Evolutionary conservation across 1,140 invertebrate species (phyloP), one percentile per base, ranked within the genome.

Genomic region (Sitodiplosis mosellana): DNA sequence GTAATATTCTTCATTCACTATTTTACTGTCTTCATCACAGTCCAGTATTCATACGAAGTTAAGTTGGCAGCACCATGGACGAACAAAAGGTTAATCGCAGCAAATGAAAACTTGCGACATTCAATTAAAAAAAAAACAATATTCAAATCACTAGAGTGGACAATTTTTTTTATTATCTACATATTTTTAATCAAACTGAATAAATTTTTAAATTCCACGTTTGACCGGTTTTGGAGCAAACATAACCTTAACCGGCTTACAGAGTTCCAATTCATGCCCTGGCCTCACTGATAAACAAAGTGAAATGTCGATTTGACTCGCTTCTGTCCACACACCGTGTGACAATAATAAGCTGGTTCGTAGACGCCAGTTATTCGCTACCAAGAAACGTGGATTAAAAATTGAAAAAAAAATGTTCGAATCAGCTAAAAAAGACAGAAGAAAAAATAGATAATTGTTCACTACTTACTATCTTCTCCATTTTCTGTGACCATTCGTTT

Each of bases 301-400:
- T 2, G 79, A 82, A 46, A 92, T 77, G 58, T 89, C 85, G n/a
- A 92, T 80, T 48, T 83, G 82, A 51, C 85, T 89, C 10, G 85
- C 78, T 63, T 91, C 87, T 49, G 83, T 85, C 85, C 86, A 88
- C 6, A 87, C 81, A 54, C 84, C 81, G 65, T 94, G 89, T 0
- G 90, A 93, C 3, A 95, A 69, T 18, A 93, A 65, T 7, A 93
- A 82, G 14, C 81, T 85, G 1, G 88, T 90, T 19, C 85, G 68
- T 10, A 96, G 67, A 42, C 87, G 72, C 52, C 88, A 80, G 57
- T 84, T 78, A 14, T 73, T 69, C 0, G 70, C 72, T 47, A 61
- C 61, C 48, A 66, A 62, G 18, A 66, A 63, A 53, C 67, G n/a
- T n/a, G n/a, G n/a, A n/a, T n/a, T n/a, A n/a, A n/a, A 27, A 27